Evolutionary conservation across 2,888 invertebrate species (phyloP), one percentile per base, ranked within the genome.

Genomic region (Orgyia antiqua): DNA sequence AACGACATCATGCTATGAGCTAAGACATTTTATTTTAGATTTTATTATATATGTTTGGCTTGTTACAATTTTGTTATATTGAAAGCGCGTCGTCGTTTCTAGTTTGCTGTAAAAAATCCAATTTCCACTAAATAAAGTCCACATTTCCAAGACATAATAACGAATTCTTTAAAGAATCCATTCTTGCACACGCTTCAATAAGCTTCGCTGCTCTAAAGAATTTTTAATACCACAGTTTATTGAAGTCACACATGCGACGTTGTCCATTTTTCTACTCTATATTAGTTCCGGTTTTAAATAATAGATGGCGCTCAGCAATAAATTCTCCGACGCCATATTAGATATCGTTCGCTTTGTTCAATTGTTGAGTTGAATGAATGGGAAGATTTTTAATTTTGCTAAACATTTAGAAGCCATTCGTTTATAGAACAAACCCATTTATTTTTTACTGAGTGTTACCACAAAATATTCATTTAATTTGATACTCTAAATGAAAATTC

Each of bases 241-340:
- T 51, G 27, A 28, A 51, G 34, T 37, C 34, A 24, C 41, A 37
- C 21, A 34, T 38, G 42, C 33, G 45, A 52, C 30, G 34, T 31
- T 40, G 41, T 39, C 9, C 24, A 25, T 37, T 18, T 45, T 23
- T 11, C 10, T 4, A 6, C 11, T 29, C 43, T 45, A 39, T 51
- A 46, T 45, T 58, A 56, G 55, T 58, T 56, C 54, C 42, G 34
- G 31, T 39, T 43, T 36, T 41, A 41, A 50, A 54, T n/a, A 68
- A 63, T 55, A 66, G 63, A 64, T 61, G 63, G 63, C 60, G 55
- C 27, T 58, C 39, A 47, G 48, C 40, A 49, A 62, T 57, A 57
- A 42, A 47, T 54, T 32, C 37, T 32, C 30, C 26, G 33, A 9
- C n/a, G n/a, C 50, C 44, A 51, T 55, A 51, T 57, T 55, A 51